Percentiles rank a stretch among this genome's conserved stretches.
phyloP scores from a whole-genome alignment of 2,797 vertebrate species.

The Bucorvus abyssinicus region DNA sequence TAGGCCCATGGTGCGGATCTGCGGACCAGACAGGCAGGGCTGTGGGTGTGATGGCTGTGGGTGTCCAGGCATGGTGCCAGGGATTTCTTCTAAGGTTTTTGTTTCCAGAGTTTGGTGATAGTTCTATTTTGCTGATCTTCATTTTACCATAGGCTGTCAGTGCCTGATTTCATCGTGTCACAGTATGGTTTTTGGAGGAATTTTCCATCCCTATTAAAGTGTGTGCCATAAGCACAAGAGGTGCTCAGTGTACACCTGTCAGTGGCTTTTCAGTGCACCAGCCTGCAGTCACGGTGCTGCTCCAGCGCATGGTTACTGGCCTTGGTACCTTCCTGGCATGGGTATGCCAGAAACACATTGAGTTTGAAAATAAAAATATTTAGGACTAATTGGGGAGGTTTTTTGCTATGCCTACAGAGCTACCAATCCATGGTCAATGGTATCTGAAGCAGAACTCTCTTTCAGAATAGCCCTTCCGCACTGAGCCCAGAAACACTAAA shows the following conservation, averaged over 20 bases:
- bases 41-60: background rate
- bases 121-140: background rate
- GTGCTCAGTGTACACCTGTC: background rate
- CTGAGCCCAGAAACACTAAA: background rate
- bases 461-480: background rate
- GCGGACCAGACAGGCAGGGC: background rate
- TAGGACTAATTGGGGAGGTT: background rate
- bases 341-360: background rate
- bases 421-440: background rate
- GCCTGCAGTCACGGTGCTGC: background rate
- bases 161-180: background rate
- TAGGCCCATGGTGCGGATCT: background rate
- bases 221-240: background rate
- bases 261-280: background rate
- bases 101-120: background rate
- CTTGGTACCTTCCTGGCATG: too few species aligned
- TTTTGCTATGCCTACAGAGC: background rate
- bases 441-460: background rate
- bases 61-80: background rate
- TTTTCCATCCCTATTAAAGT: background rate
- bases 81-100: background rate
- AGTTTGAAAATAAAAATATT: background rate
- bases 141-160: background rate
- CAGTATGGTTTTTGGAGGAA: background rate
- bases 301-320: background rate